Evolutionary conservation across 2,797 vertebrate genomes (phyloP).

Genomic region (Glossophaga mutica): DNA sequence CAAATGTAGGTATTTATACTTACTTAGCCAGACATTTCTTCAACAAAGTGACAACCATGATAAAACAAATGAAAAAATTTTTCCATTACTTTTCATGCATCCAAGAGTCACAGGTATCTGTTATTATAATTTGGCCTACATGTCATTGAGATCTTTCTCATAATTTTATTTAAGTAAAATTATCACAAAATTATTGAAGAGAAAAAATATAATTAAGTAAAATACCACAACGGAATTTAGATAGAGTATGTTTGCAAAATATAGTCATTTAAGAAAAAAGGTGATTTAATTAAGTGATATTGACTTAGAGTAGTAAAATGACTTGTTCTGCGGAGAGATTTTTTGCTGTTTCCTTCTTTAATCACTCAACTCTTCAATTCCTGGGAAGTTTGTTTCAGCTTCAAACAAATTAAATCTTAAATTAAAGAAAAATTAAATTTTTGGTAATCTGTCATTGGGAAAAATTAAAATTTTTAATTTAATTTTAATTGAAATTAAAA

Average conservation of each 20-base stretch:
- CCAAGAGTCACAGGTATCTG: neutral
- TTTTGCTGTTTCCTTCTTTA: neutral
- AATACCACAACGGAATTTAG: neutral
- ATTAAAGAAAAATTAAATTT: slow-evolving; percentile 12
- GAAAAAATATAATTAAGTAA: neutral
- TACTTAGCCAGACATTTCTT: neutral
- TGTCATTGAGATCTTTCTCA: neutral
- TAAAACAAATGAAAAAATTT: neutral
- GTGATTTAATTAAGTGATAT: neutral
- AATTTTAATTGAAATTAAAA: neutral
- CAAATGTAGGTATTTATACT: neutral
- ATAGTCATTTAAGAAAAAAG: neutral
- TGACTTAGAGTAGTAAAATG: neutral
- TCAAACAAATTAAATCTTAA: neutral
- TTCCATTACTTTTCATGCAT: neutral
- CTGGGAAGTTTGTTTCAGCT: neutral
- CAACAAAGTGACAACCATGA: neutral
- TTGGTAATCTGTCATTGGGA: neutral
- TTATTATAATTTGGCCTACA: neutral
- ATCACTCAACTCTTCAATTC: neutral
- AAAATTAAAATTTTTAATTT: neutral
- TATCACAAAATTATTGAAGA: neutral
- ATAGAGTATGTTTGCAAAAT: neutral
- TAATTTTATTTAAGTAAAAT: slow-evolving; percentile 5
- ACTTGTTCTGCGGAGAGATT: neutral